These are phyloP conservation scores for Caenorhabditis inopinata DNA, from an alignment of 1,140 invertebrate species.

Conservation along the genomic window DNA sequence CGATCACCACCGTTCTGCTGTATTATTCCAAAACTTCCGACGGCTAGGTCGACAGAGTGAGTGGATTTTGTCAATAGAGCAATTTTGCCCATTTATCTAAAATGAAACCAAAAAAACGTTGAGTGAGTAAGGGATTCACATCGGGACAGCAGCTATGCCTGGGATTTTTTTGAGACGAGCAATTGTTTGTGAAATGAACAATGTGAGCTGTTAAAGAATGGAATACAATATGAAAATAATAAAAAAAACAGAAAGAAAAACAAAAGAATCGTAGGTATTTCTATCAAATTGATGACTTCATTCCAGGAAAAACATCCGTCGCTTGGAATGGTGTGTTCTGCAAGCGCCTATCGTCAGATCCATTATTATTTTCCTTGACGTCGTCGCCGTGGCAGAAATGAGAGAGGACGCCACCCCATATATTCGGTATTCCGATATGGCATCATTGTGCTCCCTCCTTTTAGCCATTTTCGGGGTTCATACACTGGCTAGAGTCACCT, in stretches of 20 bases:
- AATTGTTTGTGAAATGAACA: too few relatives aligned
- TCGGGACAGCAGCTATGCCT: too few relatives aligned
- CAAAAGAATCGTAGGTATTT: too few relatives aligned
- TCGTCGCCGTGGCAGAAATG: constrained; percentile 47
- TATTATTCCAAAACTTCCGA: constrained; percentile 45
- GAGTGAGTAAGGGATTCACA: too few relatives aligned
- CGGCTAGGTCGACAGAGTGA: constrained; percentile 38
- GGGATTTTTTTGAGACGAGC: too few relatives aligned
- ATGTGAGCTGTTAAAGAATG: too few relatives aligned
- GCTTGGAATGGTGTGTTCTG: constrained; percentile 49
- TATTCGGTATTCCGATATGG: constrained; percentile 45
- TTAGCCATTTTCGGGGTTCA: constrained; percentile 50
- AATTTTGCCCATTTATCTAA: too few relatives aligned
- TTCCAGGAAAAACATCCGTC: constrained; percentile 47
- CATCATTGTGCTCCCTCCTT: constrained; percentile 45
- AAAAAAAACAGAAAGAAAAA: too few relatives aligned
- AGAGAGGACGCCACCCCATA: constrained; percentile 40
- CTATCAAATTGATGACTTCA: too few relatives aligned
- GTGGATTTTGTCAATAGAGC: too few relatives aligned
- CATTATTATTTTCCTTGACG: constrained; percentile 43
- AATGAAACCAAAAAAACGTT: too few relatives aligned
- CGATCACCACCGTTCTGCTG: constrained; percentile 49
- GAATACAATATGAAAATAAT: too few relatives aligned
- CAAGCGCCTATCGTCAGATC: constrained; percentile 48
- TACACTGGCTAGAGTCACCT: constrained; percentile 44